These are phyloP conservation scores for Pherbina coryleti DNA, from an alignment of 2,888 invertebrate genomes.

Conservation along the genomic window DNA sequence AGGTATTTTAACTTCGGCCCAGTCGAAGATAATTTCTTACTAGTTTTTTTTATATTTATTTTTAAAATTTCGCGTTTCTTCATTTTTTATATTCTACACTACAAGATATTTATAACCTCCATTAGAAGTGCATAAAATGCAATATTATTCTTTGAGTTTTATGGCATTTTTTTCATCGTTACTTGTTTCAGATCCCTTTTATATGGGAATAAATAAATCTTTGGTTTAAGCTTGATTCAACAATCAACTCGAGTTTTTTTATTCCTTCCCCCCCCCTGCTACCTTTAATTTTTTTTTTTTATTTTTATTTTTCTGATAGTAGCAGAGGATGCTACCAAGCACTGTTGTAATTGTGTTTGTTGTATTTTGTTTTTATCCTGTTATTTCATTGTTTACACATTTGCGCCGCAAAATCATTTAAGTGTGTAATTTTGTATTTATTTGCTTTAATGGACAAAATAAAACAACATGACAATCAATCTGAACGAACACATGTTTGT, in stretches of 20 bases:
- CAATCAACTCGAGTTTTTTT: slow-evolving; percentile 17
- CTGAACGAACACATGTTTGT: neutral
- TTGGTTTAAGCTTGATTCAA: slow-evolving; percentile 15
- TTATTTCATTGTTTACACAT: slow-evolving; percentile 12
- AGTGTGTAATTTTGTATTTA: slow-evolving; percentile 69
- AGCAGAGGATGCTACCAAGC: neutral
- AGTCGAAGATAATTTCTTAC: neutral
- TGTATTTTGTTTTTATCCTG: neutral
- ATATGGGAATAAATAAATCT: neutral
- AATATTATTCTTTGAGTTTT: neutral
- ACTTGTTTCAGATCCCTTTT: neutral
- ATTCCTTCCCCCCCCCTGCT: neutral
- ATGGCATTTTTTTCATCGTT: neutral
- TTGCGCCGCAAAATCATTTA: slow-evolving; percentile 48
- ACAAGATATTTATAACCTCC: slow-evolving; percentile 16
- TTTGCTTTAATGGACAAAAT: slow-evolving; percentile 67
- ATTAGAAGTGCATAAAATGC: slow-evolving; percentile 7
- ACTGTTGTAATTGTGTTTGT: neutral
- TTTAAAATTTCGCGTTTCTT: neutral
- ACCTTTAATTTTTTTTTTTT: neutral
- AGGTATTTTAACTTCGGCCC: neutral
- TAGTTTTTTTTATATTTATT: neutral
- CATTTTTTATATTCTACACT: neutral
- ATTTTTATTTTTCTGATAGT: neutral
- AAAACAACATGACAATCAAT: slow-evolving; percentile 41